Base-by-base conservation (phyloP, 2,888 invertebrate species). In the Standfussiana lucernea region DNA sequence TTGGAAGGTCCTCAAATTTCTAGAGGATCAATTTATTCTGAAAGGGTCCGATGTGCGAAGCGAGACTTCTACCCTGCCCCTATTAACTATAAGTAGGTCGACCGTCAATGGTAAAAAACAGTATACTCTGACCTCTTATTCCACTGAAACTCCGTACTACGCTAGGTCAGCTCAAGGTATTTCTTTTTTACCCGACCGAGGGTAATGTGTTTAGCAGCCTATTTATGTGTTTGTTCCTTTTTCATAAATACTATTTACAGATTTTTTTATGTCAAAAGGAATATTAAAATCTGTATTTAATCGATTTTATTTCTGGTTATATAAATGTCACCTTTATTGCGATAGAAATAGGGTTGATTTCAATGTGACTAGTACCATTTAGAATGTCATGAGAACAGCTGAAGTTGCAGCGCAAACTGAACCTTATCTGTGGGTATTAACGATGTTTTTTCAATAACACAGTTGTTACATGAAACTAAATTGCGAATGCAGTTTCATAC, bases 331-430 rank as follows among this genome's bases (percentile, higher is more conserved):
- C n/a, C 64, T 64, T 40, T 64, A 28, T 40, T 0, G 0, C 0
- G 0, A 40, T 40, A 1, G 0, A 0, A 4, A n/a, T 64, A 64
- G 8, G 42, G 64, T 64, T 42, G n/a, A 64, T 40, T 40, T 40
- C 37, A n/a, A n/a, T 15, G 18, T 64, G 40, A 10, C 40, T 18
- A 18, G 13, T n/a, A 8, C n/a, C 42, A 4, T 40, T 64, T n/a
- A 35, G 18, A 64, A 64, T 35, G 28, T 15, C 8, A 56, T 56
- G 28, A 28, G 28, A 13, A 15, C 35, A n/a, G 10, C 24, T 40
- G n/a, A 40, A 40, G 18, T n/a, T 64, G 15, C 40, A 64, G 64
- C n/a, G 64, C 15, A 64, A 64, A 40, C 64, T 40, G 40, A 64
- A n/a, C 64, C 40, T 64, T 64, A 40, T n/a, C 0, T 3, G 37